Conservation (phyloP, 2,113 vertebrate genomes). For the Gasterosteus aculeatus region DNA sequence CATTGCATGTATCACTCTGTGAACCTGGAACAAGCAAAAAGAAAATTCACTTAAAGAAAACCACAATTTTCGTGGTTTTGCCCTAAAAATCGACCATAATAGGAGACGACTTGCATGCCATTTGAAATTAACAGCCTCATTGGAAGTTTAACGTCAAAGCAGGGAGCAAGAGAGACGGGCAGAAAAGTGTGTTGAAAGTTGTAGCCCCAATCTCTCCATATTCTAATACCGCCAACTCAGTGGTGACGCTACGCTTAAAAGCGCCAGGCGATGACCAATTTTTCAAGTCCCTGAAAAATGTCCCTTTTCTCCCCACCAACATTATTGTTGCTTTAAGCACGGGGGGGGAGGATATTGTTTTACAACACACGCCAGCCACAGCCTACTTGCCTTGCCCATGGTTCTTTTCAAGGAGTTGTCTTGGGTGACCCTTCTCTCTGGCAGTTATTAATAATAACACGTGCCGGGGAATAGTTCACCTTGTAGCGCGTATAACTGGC, state of each 20-base stretch:
- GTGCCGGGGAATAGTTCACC: constrained; percentile 79
- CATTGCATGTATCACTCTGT: constrained; percentile 57
- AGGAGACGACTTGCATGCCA: too few species aligned
- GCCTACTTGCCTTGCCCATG: constrained; percentile 75
- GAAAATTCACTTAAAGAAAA: constrained; percentile 70
- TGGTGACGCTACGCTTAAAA: constrained; percentile 69
- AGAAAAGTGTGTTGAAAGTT: constrained; percentile 39
- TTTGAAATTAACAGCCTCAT: too few species aligned
- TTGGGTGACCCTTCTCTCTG: constrained; percentile 78
- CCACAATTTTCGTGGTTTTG: too few species aligned
- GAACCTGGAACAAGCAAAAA: constrained; percentile 71
- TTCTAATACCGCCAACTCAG: constrained; percentile 48
- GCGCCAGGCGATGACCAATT: constrained; percentile 77
- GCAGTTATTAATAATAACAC: constrained; percentile 84
- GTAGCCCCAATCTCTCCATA: constrained; percentile 40
- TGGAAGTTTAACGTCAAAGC: constrained; percentile 45
- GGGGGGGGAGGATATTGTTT: constrained; percentile 70
- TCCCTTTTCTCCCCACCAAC: constrained; percentile 55
- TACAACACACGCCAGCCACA: constrained; percentile 74
- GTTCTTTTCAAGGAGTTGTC: constrained; percentile 79
- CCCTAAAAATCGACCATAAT: too few species aligned
- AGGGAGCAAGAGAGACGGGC: constrained; percentile 7
- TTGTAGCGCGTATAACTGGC: constrained; percentile 68
- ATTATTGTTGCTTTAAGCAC: constrained; percentile 79
- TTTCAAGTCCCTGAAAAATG: constrained; percentile 65